Base-by-base conservation (phyloP, 2,888 invertebrate genomes). In the Sarcophaga caerulescens region DNA sequence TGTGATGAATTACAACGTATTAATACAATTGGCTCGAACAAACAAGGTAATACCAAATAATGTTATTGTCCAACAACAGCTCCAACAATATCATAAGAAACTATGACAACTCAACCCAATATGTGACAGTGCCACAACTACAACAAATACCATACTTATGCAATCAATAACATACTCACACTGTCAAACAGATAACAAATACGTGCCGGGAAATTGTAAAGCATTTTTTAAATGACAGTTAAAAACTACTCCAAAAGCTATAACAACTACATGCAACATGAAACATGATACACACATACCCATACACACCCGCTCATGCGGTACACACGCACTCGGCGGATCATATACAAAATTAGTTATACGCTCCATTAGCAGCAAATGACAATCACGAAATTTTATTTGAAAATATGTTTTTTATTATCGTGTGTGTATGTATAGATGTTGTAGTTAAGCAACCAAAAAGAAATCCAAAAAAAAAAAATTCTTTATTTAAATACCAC, bases 1-100 rank as follows among this genome's bases (percentile, higher is more conserved):
- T 84, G 84, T 88, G 88, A 87, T 87, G 89, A 88, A 89, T 88
- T 88, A 82, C 88, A 87, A 84, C 21, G 80, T 80, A 71, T 86
- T 82, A 81, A 77, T 78, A 59, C 82, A 84, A 81, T 83, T 84
- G 70, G 21, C 82, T 79, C 73, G 47, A 85, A 68, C 84, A 84
- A 79, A 80, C 82, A 66, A 76, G 84, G 84, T 86, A 86, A 86
- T 77, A 79, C n/a, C 63, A 81, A 75, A 78, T 75, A 70, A 47
- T 23, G 74, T 69, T 68, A 80, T 75, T 79, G 73, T 60, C 59
- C 59, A 35, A 11, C 25, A 63, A 68, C 60, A 52, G 45, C 62
- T 57, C 14, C 35, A 21, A 5, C 70, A 12, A 23, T 25, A 70
- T 35, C 70, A 45, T 57, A 70, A 19, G 23, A 47, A 47, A 19